These are phyloP conservation scores for Saxidomus purpurata DNA, from an alignment of 1,140 invertebrate species.

Conservation along the genomic window DNA sequence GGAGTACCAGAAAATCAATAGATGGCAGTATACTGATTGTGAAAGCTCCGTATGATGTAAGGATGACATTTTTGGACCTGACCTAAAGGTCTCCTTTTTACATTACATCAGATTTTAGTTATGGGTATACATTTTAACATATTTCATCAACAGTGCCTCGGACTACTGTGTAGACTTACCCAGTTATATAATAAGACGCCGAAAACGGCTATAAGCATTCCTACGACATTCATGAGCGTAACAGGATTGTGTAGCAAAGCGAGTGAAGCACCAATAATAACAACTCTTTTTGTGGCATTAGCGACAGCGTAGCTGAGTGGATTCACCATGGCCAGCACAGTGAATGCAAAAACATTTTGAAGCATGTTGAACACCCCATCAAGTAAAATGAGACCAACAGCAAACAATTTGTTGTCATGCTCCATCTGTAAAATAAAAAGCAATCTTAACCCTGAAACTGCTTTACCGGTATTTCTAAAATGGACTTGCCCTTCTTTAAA, in stretches of 20 bases:
- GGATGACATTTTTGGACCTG: no score
- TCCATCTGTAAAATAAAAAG: slow-evolving; percentile 80
- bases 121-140: no score
- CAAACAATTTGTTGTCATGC: slow-evolving; percentile 74
- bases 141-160: no score
- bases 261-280: slow-evolving; percentile 96
- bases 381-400: slow-evolving; percentile 89
- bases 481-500: no score
- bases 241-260: slow-evolving; percentile 97
- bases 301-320: slow-evolving; percentile 98
- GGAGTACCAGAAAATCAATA: no score
- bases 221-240: slow-evolving; percentile 94
- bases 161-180: no score
- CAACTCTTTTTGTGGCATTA: slow-evolving; percentile 97
- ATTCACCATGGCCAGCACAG: slow-evolving; percentile 93
- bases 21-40: no score
- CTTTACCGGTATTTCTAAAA: no score
- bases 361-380: slow-evolving; percentile 97
- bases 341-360: slow-evolving; percentile 98
- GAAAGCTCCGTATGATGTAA: no score
- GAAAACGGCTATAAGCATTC: slow-evolving; percentile 96
- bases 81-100: no score
- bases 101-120: no score
- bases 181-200: slow-evolving; percentile 96
- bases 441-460: no score